Evolutionary conservation across 2,888 invertebrate genomes (phyloP).

Genomic region (Noctua janthe): DNA sequence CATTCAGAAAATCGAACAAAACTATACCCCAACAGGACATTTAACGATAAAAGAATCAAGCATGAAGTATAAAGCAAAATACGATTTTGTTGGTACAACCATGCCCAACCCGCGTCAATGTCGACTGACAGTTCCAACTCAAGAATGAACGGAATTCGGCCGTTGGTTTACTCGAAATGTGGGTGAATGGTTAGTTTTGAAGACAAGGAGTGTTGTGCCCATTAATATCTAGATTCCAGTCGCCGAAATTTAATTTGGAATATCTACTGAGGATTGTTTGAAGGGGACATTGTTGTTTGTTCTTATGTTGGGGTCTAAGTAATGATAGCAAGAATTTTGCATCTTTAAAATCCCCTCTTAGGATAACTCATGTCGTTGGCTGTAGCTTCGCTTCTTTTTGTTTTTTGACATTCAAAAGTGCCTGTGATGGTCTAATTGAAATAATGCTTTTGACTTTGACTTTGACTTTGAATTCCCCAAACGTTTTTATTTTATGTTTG

Average conservation of each 20-base stretch:
- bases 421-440: too few species aligned
- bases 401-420: too few species aligned
- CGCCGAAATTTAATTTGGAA: slow-evolving; percentile 44
- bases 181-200: slow-evolving; percentile 54
- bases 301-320: not conserved
- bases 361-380: not conserved
- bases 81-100: slow-evolving; percentile 67
- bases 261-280: slow-evolving; percentile 7
- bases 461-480: not conserved
- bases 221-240: slow-evolving; percentile 52
- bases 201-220: slow-evolving; percentile 46
- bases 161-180: slow-evolving; percentile 60
- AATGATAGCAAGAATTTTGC: too few species aligned
- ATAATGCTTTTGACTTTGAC: too few species aligned
- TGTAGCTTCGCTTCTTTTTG: too few species aligned
- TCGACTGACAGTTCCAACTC: slow-evolving; percentile 53
- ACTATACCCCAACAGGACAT: slow-evolving; percentile 33
- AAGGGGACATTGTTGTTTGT: not conserved
- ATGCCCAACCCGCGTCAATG: slow-evolving; percentile 66
- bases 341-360: not conserved
- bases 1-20: slow-evolving; percentile 22
- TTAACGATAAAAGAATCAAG: slow-evolving; percentile 63
- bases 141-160: slow-evolving; percentile 59
- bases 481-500: not conserved
- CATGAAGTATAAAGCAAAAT: slow-evolving; percentile 71